Evolutionary conservation across 2,113 vertebrate species (phyloP).

Genomic region (Psittacula cyanocephala): DNA sequence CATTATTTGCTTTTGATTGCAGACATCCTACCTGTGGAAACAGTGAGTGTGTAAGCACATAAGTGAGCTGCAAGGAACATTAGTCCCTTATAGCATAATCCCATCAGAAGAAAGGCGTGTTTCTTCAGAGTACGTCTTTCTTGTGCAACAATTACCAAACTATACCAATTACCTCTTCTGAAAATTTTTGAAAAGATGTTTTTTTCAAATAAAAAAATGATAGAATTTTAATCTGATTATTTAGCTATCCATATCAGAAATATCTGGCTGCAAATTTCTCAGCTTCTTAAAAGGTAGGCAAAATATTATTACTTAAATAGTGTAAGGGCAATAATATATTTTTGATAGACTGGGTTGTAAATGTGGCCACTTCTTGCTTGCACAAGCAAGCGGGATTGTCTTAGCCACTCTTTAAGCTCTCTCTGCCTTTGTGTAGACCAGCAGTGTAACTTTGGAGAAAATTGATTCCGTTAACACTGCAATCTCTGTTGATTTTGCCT

Average conservation of each 20-base stretch:
- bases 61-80: neutral
- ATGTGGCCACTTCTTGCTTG: neutral
- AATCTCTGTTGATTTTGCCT: neutral
- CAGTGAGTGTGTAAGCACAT: neutral
- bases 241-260: neutral
- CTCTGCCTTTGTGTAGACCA: neutral
- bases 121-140: neutral
- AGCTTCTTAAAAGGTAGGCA: neutral
- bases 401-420: neutral
- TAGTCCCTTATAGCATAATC: neutral
- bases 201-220: neutral
- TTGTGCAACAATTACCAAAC: neutral
- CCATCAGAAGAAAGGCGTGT: neutral
- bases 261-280: neutral
- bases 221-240: neutral
- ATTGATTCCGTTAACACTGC: rapidly evolving
- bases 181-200: neutral
- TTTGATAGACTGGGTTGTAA: neutral
- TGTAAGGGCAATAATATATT: neutral
- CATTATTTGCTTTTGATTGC: neutral
- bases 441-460: rapidly evolving
- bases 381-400: neutral
- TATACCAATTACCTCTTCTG: neutral
- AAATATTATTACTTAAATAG: neutral
- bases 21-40: neutral